Evolutionary conservation across 2,888 invertebrate genomes (phyloP).

Genomic region (Cerceris rybyensis): DNA sequence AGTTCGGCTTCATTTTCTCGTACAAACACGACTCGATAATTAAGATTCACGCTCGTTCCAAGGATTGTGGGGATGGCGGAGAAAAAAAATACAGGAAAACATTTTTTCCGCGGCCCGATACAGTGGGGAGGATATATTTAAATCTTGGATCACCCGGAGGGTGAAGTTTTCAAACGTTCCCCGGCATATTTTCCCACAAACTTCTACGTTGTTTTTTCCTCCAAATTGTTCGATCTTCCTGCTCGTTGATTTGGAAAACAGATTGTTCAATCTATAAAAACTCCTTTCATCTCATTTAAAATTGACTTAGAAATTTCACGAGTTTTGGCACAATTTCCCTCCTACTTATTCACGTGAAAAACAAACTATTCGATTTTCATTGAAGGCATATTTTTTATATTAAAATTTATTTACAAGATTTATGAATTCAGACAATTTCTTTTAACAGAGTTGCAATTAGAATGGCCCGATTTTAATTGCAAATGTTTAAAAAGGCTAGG

Average conservation of each 20-base stretch:
- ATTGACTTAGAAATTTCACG: no score
- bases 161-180: conserved; percentile 2
- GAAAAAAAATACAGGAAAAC: conserved; percentile 7
- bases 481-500: conserved; percentile 4
- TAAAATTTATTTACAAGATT: no score
- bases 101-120: conserved; percentile 8
- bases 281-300: no score
- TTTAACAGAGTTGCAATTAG: neutral
- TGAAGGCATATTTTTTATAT: no score
- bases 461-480: neutral
- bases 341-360: no score
- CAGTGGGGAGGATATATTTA: conserved; percentile 33
- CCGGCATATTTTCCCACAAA: neutral
- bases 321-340: no score
- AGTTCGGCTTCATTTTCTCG: conserved; percentile 11
- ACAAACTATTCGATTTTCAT: no score
- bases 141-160: neutral
- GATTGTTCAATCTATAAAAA: neutral
- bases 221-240: neutral
- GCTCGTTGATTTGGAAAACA: neutral
- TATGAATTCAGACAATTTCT: no score
- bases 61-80: neutral
- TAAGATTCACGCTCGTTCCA: conserved; percentile 32
- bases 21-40: conserved; percentile 17
- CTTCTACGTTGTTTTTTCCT: neutral